Conservation (phyloP, 2,888 invertebrate species). For the Keiferia lycopersicella region DNA sequence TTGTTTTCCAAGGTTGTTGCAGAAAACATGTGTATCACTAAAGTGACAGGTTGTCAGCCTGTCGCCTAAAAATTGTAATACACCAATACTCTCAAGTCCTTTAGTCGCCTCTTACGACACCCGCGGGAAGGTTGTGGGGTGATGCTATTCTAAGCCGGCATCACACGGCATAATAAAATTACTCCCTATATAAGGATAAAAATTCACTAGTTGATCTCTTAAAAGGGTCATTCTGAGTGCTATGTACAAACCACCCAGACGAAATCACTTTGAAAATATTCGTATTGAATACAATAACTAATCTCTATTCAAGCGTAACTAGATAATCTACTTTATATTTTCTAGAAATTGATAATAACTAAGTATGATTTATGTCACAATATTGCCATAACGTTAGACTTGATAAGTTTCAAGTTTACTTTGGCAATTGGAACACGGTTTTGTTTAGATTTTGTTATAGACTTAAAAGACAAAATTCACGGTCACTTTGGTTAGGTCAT, state of each 20-base stretch:
- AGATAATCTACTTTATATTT: constrained; percentile 1
- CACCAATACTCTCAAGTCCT: too few relatives aligned
- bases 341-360: constrained; percentile 5
- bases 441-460: constrained; percentile 1
- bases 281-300: background rate
- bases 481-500: too few relatives aligned
- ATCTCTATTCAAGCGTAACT: background rate
- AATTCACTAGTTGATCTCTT: background rate
- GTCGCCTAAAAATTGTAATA: too few relatives aligned
- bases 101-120: too few relatives aligned
- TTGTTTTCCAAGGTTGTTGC: too few relatives aligned
- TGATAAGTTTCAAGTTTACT: background rate
- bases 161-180: too few relatives aligned
- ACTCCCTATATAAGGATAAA: too few relatives aligned
- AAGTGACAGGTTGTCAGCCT: too few relatives aligned
- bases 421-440: background rate
- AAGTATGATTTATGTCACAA: constrained; percentile 12
- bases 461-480: background rate
- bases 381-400: background rate
- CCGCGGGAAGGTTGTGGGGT: too few relatives aligned
- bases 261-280: background rate
- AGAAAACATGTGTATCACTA: too few relatives aligned
- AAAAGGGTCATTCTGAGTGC: background rate
- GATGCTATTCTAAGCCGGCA: too few relatives aligned
- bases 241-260: background rate